These are phyloP conservation scores for Pristionchus japonicus DNA, from an alignment of 2,888 invertebrate species.

Conservation along the genomic window DNA sequence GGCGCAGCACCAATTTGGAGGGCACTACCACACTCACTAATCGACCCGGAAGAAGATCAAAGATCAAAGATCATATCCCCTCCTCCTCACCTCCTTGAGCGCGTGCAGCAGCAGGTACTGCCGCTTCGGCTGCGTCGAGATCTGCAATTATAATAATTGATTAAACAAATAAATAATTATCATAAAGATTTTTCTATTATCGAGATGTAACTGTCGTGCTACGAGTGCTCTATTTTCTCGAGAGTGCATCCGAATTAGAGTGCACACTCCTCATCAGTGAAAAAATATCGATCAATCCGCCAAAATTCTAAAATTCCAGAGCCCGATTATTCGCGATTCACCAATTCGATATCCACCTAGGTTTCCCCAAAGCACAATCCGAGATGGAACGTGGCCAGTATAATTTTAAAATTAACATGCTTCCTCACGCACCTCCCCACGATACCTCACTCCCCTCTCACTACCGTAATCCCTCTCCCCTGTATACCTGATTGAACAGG, in stretches of 20 bases:
- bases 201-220: no score
- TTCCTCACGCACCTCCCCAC: background rate
- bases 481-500: slow-evolving; percentile 81
- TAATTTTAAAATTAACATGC: background rate
- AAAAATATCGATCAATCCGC: no score
- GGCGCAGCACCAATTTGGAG: background rate
- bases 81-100: slow-evolving; percentile 87
- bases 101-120: slow-evolving; percentile 97
- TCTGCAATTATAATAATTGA: no score
- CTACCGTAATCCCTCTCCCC: background rate
- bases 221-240: no score
- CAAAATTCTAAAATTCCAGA: no score
- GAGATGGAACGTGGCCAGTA: no score
- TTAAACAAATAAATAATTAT: background rate
- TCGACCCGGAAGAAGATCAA: background rate
- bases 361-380: no score
- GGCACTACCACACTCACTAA: background rate
- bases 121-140: slow-evolving; percentile 91
- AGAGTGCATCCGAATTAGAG: no score
- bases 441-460: background rate
- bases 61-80: background rate
- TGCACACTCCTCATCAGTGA: no score
- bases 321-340: no score
- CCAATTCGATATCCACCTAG: no score
- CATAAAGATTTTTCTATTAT: background rate